Evolutionary conservation across 2,888 invertebrate genomes (phyloP), one percentile per base, ranked within the genome.

Genomic region (Stegana nigrithorax): DNA sequence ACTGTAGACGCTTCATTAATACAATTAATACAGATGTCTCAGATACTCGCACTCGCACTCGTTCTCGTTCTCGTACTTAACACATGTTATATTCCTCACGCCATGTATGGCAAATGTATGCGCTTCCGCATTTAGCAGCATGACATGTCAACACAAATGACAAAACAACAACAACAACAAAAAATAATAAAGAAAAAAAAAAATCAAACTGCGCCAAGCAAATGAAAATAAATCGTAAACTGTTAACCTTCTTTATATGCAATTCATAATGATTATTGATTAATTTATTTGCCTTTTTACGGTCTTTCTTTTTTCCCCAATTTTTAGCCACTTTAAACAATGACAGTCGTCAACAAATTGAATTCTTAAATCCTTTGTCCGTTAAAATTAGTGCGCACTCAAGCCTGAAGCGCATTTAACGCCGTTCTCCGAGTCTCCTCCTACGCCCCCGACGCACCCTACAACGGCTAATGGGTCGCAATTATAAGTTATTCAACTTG

Each of bases 71-170:
- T n/a, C n/a, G n/a, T n/a, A n/a, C n/a, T n/a, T n/a, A n/a, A n/a
- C n/a, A n/a, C n/a, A n/a, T n/a, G n/a, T n/a, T n/a, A n/a, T n/a
- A n/a, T n/a, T n/a, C n/a, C n/a, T n/a, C n/a, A 21, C 21, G 23
- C 53, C 19, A 17, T 23, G 36, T 36, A 55, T 36, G 53, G 53
- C 32, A 32, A 32, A 10, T 17, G 12, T 29, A 17, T 12, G 23
- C 19, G 51, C 19, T 55, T 55, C 53, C 53, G 53, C 53, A 55
- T 55, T 55, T 39, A 5, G 53, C 21, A n/a, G n/a, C n/a, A n/a
- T n/a, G n/a, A n/a, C n/a, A n/a, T n/a, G n/a, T n/a, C n/a, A n/a
- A n/a, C n/a, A n/a, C n/a, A n/a, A n/a, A n/a, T n/a, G n/a, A n/a
- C n/a, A n/a, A n/a, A n/a, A n/a, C n/a, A n/a, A n/a, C n/a, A n/a